Evolutionary conservation across 1,140 invertebrate genomes (phyloP).

Genomic region (Andricus grossulariae): DNA sequence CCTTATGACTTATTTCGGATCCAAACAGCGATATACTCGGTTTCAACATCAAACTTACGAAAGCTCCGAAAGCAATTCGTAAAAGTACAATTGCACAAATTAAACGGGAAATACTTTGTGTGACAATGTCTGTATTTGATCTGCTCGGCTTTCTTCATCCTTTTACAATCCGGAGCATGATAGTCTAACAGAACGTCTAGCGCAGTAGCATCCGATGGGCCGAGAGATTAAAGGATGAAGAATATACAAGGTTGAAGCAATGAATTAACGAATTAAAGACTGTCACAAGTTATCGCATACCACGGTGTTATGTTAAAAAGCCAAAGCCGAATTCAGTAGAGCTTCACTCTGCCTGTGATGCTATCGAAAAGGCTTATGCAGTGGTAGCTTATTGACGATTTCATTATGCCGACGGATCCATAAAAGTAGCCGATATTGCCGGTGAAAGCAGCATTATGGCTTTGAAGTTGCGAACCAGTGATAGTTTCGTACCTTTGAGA

Average conservation of each 20-base stretch:
- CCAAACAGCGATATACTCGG: slow-evolving; percentile 1
- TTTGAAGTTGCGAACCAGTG: slow-evolving; percentile 1
- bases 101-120: too few relatives aligned
- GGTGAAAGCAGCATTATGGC: slow-evolving; percentile 5
- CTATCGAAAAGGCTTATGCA: not conserved
- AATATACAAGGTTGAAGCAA: not conserved
- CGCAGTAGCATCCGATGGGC: slow-evolving; percentile 22
- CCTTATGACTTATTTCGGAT: not conserved
- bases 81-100: too few relatives aligned
- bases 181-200: slow-evolving; percentile 30
- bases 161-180: not conserved
- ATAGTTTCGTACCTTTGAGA: too few relatives aligned
- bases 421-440: not conserved
- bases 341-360: slow-evolving; percentile 30
- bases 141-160: not conserved
- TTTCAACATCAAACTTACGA: not conserved
- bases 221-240: not conserved
- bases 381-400: slow-evolving; percentile 6
- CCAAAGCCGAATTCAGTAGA: not conserved
- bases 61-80: too few relatives aligned
- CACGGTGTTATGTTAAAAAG: not conserved
- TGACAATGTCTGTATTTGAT: too few relatives aligned
- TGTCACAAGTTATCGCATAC: not conserved
- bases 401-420: not conserved
- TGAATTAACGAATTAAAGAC: not conserved